Conservation (phyloP, 1,140 invertebrate genomes). For the Magallana gigas region DNA sequence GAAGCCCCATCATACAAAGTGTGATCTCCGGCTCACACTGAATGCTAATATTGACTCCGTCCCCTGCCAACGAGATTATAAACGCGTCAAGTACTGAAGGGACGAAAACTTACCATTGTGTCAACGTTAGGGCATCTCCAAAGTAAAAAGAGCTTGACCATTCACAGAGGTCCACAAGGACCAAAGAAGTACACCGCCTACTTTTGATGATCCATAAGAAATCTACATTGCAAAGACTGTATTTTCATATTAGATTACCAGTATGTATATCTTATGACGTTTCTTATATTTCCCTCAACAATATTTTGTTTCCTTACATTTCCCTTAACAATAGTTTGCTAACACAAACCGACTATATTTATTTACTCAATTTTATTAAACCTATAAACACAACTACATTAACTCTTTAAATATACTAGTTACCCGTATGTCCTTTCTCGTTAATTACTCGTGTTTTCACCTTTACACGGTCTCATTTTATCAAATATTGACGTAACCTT, state of each 20-base stretch:
- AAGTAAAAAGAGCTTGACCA: neutral
- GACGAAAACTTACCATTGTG: neutral
- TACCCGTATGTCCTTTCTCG: too few relatives aligned
- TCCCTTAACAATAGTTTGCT: neutral
- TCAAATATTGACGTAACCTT: too few relatives aligned
- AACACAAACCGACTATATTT: neutral
- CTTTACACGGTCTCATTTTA: too few relatives aligned
- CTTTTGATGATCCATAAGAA: neutral
- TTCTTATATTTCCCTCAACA: too few relatives aligned
- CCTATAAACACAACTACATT: too few relatives aligned
- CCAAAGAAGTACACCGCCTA: neutral
- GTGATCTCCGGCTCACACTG: neutral
- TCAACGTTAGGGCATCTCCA: neutral
- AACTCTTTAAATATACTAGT: too few relatives aligned
- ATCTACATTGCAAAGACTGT: neutral
- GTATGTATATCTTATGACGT: neutral
- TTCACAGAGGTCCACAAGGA: neutral
- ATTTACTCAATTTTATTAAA: too few relatives aligned
- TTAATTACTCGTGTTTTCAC: too few relatives aligned
- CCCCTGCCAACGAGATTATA: constrained; percentile 10
- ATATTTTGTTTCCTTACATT: neutral
- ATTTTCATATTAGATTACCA: constrained; percentile 16
- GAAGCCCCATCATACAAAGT: neutral
- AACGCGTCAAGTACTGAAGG: neutral
- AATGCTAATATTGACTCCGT: constrained; percentile 23